Base-by-base conservation (phyloP, 2,797 vertebrate species). In the Sylvilagus floridanus region DNA sequence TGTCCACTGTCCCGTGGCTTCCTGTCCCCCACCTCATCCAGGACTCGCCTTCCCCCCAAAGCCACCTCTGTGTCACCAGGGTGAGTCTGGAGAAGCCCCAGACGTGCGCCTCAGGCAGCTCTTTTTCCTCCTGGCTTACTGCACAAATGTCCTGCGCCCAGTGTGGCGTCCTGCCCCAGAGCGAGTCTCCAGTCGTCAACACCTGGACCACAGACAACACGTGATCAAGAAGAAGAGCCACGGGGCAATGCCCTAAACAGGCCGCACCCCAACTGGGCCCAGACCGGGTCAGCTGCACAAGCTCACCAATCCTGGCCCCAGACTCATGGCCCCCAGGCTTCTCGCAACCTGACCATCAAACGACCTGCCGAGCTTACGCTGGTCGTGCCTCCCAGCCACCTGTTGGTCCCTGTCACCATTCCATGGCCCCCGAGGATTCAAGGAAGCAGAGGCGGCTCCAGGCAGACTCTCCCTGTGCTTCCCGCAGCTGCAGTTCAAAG, bases 401-500 rank as follows among this genome's bases (percentile, higher is more conserved):
- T 24, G 5, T 47, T 81, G 37, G 24, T 88, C 52, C 52, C 77
- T 63, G 62, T 63, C 17, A 0, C 57, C 88, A 26, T 75, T 86
- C 84, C 71, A 77, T 66, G 90, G 28, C 75, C 75, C n/a, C 62
- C 37, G 76, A 88, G 85, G 28, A 84, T 75, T 85, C 35, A 57
- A 0, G 0, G 89, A 63, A 47, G 37, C 75, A 85, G 37, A 11
- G 72, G 66, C 16, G n/a, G 79, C 54, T 73, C 84, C 47, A 22
- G 72, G 32, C 0, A 3, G 60, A 65, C 42, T 42, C 54, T 26
- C 11, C n/a, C 22, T 75, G 12, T n/a, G 62, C 93, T 93, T 16
- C 54, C 54, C 75, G 69, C 35, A 92, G 69, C 76, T 82, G 42
- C 35, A 65, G 57, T 90, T 94, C 87, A 72, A 75, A 92, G 69